Evolutionary conservation across 1,140 invertebrate genomes (phyloP).

Genomic region (Lepidurus couesii): DNA sequence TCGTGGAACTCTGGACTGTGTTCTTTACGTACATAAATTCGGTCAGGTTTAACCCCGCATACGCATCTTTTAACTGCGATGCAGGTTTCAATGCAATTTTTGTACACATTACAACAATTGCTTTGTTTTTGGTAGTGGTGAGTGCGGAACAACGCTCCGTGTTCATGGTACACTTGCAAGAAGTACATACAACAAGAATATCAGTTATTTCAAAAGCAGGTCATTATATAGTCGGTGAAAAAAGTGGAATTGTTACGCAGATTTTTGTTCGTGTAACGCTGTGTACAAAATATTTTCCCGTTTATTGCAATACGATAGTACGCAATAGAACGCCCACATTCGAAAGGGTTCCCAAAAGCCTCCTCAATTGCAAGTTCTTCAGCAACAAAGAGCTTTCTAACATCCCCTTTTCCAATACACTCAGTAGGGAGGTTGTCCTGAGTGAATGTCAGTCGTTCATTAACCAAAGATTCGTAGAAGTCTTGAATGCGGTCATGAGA

Average conservation of each 20-base stretch:
- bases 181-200: slow-evolving; percentile 5
- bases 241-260: slow-evolving; percentile 25
- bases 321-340: background rate
- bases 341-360: background rate
- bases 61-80: background rate
- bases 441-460: background rate
- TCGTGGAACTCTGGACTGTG: background rate
- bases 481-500: background rate
- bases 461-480: slow-evolving; percentile 22
- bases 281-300: slow-evolving; percentile 27
- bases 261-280: background rate
- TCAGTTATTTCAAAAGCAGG: slow-evolving; percentile 3
- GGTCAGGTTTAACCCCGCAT: background rate
- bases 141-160: background rate
- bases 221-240: background rate
- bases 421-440: background rate
- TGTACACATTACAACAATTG: background rate
- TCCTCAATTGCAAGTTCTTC: slow-evolving; percentile 16
- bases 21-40: background rate
- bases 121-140: background rate
- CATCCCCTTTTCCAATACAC: slow-evolving; percentile 12
- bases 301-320: slow-evolving; percentile 15
- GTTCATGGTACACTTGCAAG: background rate
- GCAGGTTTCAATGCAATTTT: slow-evolving; percentile 6
- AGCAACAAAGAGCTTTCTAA: background rate